Evolutionary conservation across 2,113 vertebrate genomes (phyloP), one percentile per base, ranked within the genome.

Genomic region (Notiomystis cincta): DNA sequence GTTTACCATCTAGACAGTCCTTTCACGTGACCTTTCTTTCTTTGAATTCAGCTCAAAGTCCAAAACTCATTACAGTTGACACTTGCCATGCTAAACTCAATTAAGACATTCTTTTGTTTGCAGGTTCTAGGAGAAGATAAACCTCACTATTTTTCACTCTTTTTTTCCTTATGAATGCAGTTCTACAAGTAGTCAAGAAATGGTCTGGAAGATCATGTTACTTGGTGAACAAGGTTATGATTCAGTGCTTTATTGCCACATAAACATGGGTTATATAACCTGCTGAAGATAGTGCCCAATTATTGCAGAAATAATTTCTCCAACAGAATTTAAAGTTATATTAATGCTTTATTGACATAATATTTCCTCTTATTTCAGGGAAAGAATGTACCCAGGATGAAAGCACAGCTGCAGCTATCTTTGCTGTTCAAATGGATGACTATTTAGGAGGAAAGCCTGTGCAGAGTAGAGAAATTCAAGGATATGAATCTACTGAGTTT

Each of bases 381-480:
- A 98, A 98, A 3, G 99, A 99, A 50, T 99, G 99, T 57, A 98
- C 98, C 13, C 99, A 99, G 95, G 99, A 99, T 75, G 99, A 99
- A 96, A 99, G 99, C 28, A 98, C 99, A 9, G 98, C 99, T 1
- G 99, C 98, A 1, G 99, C 99, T 72, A 99, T 99, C 93, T 99
- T 99, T 44, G 88, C 99, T 23, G 98, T 98, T 50, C 99, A 99
- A 93, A 97, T 99, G 98, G 99, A 99, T 64, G 99, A 99, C 93
- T 99, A 98, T 70, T 96, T 99, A 87, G 99, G 98, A 13, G 99
- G 99, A 25, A 98, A 98, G 10, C 99, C 99, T 2, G 98, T 99
- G 66, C 99, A 99, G 96, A 98, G 95, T 33, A 98, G 99, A 95
- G 99, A 99, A 97, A 95, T 99, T 89, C 99, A 99, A 98, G 98